Evolutionary conservation across 2,888 invertebrate species (phyloP).

Genomic region (Byasa hedistus): DNA sequence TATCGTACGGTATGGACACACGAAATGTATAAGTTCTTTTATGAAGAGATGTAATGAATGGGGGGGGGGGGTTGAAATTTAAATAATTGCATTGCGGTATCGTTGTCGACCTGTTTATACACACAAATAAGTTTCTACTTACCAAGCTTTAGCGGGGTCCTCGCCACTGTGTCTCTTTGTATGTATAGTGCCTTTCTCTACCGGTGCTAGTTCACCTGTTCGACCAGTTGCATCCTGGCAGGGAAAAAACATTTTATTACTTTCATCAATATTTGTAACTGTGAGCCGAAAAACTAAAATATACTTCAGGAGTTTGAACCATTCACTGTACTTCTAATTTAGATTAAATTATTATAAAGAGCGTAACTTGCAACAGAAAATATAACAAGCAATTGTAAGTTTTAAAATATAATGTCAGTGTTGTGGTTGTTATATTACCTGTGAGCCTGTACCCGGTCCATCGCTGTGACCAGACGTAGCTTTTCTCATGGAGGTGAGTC

Average conservation of each 20-base stretch:
- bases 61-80: neutral
- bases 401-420: too few species aligned
- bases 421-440: constrained; percentile 44
- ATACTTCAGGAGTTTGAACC: neutral
- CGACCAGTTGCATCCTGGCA: constrained; percentile 68
- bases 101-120: neutral
- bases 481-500: constrained; percentile 94
- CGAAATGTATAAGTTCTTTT: neutral
- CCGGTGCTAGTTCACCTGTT: constrained; percentile 81
- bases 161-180: constrained; percentile 96
- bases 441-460: constrained; percentile 69
- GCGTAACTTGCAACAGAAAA: too few species aligned
- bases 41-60: neutral
- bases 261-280: neutral
- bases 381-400: too few species aligned
- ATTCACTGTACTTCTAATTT: too few species aligned
- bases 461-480: constrained; percentile 85
- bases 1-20: neutral
- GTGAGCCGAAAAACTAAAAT: neutral
- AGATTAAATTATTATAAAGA: too few species aligned
- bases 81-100: neutral
- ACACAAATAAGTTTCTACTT: constrained; percentile 29
- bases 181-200: constrained; percentile 97
- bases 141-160: constrained; percentile 90
- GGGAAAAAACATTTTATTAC: neutral